Evolutionary conservation across 1,140 invertebrate species (phyloP), one percentile per base, ranked within the genome.

Genomic region (Lepidotrigona ventralis): DNA sequence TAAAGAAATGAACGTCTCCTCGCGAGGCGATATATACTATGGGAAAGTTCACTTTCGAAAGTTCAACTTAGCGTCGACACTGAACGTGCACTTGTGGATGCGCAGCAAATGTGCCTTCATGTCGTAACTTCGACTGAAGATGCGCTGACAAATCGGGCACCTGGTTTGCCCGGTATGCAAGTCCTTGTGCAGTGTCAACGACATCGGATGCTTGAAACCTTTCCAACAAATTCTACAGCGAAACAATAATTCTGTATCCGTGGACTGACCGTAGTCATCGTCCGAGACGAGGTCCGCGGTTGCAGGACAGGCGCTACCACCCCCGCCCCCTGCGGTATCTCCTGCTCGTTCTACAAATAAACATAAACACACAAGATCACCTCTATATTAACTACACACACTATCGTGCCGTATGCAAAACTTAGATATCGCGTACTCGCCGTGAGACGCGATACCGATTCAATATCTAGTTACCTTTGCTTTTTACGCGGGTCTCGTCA

Each of bases 171-270:
- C 97, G 74, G 96, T 96, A 91, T 97, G 97, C 83, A 96, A 96
- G 91, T 97, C 95, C 91, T 96, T 96, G 90, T 97, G 97, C 14
- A 97, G 95, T 78, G 96, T 96, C 69, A 97, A 94, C 64, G 96
- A 97, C 88, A 96, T 96, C 77, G 96, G 96, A 88, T 97, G 96
- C 86, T 96, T 97, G 92, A 97, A 97, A 71, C 96, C 95, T 94
- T 97, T 97, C 88, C 95, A 96, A 93, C 96, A 97, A 89, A 96
- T 93, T 88, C 95, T 95, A 94, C 96, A 96, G 81, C 95, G 94
- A 93, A 95, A 95, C 90, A 95, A 95, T 46, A 95, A 95, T 89
- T 95, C 91, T 78, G 91, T 84, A 86, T 92, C 90, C 81, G 88
- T 86, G 84, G 87, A 89, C 87, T 91, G 90, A 86, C 85, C 88